Base-by-base conservation (phyloP, 2,797 vertebrate species). In the Tragopan temminckii region DNA sequence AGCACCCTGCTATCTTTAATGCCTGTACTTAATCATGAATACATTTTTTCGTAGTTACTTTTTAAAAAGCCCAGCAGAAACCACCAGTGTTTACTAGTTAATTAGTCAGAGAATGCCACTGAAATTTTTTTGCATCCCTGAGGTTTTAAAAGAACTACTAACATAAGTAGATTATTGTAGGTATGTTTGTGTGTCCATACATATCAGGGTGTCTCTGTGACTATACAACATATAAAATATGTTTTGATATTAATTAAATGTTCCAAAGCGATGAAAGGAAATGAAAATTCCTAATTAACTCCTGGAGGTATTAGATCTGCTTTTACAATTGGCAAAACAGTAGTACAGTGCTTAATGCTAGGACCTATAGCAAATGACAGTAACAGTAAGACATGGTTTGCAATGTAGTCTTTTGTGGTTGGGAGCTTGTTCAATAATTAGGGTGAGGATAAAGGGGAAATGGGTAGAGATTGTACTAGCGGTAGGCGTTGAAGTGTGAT, bases 401-500 rank as follows among this genome's bases (percentile, higher is more conserved):
- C 66, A 82, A 10, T 90, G 81, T 88, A 86, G 88, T n/a, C 82
- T 83, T 95, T 95, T 94, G 89, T 95, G 80, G 79, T 83, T 72
- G 83, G 94, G 94, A 96, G 91, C 90, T 95, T 97, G 94, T 96
- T 96, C 96, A 90, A 82, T 94, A 77, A 97, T 95, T 96, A 96
- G 93, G 86, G 55, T 70, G 75, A 94, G 77, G 92, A 96, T 97
- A 88, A 95, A 94, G 96, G 95, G 94, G 96, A 96, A 94, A 95
- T 69, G 29, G 87, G 79, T 93, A 96, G 94, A 91, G 96, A 96
- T 95, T 96, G 93, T 97, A 80, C 95, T 80, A 62, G 91, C 93
- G 84, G 97, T 97, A 90, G 98, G 97, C 94, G 95, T 97, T 96
- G 95, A 95, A 78, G 52, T 95, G 96, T 88, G 94, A 94, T 96